Evolutionary conservation across 2,113 vertebrate genomes (phyloP), one percentile per base, ranked within the genome.

Genomic region (Sardina pilchardus): DNA sequence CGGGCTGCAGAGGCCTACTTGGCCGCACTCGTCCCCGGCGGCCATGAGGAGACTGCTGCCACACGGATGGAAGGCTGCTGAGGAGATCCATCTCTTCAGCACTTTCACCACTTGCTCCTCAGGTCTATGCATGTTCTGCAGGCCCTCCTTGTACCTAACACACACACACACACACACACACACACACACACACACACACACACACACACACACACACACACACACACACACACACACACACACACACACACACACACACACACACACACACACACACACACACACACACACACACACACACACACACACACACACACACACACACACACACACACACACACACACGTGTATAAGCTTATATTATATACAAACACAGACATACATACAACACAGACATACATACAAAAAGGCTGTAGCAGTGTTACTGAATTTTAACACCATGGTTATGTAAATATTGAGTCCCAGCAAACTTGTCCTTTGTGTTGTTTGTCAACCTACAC

Each of bases 1-100:
- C 92, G 96, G 82, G 10, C 96, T 96, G 96, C 97, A 99, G 45
- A 99, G 94, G 56, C 96, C 98, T 8, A 99, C 16, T 26, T 95
- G 93, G 0, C 98, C 98, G 0, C 0, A 45, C 82, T 86, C 95
- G 91, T 97, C 95, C 14, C 98, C 98, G 0, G 96, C 95, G 30
- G 97, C 97, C 91, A 98, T 91, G 0, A 99, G 89, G 87, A 95
- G 89, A 85, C 87, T 90, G 92, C 93, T 95, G 50, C 92, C 88
- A 0, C 95, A 95, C 0, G 97, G 97, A 63, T 99, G 97, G 84
- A 99, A 89, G n/a, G 97, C 95, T 87, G 96, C 56, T 4, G 96
- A 97, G 39, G 84, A 93, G 84, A 98, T 75, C 0, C 95, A 90
- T 0, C 84, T 56, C 12, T 89, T 94, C 84, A 97, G 95, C 84